phyloP scores from a whole-genome alignment of 2,797 vertebrate species.

The Fratercula arctica region DNA sequence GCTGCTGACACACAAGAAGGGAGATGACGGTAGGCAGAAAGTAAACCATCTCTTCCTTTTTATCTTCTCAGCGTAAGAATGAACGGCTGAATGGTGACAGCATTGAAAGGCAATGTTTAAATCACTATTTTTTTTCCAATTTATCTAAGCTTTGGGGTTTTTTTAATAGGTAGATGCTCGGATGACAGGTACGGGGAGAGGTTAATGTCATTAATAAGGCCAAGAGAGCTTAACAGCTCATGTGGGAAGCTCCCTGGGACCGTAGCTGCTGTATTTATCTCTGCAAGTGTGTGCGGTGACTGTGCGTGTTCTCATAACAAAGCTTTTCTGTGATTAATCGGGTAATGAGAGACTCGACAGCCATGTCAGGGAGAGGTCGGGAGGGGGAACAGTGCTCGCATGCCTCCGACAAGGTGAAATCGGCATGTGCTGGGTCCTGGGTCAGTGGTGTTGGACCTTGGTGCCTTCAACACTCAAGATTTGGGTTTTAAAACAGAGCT shows the following conservation, averaged over 20 bases:
- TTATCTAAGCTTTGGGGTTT: neutral
- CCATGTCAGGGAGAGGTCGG: rapidly evolving
- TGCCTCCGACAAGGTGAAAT: neutral
- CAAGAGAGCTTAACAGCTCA: rapidly evolving
- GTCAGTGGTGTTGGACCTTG: rapidly evolving
- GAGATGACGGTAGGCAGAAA: slow-evolving; percentile 7
- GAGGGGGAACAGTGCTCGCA: rapidly evolving
- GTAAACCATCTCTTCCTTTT: neutral
- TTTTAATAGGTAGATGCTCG: neutral
- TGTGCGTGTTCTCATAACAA: neutral
- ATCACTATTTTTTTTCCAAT: rapidly evolving
- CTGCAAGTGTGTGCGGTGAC: rapidly evolving
- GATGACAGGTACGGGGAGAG: neutral
- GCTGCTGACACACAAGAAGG: neutral
- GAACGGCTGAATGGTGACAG: neutral
- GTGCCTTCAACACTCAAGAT: rapidly evolving
- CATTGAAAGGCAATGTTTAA: neutral
- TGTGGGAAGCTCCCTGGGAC: neutral
- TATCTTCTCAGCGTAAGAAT: neutral
- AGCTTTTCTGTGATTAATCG: neutral
- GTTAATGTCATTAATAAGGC: neutral
- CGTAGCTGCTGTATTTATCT: neutral
- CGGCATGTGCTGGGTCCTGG: rapidly evolving
- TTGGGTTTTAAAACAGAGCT: neutral
- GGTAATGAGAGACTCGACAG: neutral